Base-by-base conservation (phyloP, 2,888 invertebrate genomes). In the Netelia melanura region DNA sequence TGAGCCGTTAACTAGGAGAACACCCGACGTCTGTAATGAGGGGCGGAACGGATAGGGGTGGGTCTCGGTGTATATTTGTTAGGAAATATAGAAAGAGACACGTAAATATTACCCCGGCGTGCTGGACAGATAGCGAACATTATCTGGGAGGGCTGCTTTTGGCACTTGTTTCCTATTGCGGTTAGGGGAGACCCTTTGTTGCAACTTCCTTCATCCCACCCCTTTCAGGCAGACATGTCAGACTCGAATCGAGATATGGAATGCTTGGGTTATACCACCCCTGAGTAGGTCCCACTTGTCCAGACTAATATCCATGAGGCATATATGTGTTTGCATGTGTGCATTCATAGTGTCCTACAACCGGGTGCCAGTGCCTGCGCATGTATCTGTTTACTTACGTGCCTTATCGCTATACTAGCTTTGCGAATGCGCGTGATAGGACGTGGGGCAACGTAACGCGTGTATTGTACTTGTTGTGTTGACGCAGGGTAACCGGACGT, bases 121-220 rank as follows among this genome's bases (percentile, higher is more conserved):
- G 6, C 54, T 30, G 54, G 23, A 72, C 52, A 77, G 43, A 38
- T 58, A 44, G 71, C 61, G 76, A 56, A 77, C 30, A 79, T 78
- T 86, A 87, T 86, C 79, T 70, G 56, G 38, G 58, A 77, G 64
- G 52, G 56, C 65, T 65, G 68, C 65, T 72, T 79, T 61, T 64
- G 78, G 61, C 58, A 71, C 58, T 77, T 81, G 81, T 86, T 86
- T 86, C 82, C 81, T 44, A 25, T 87, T 85, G 82, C 86, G 87
- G 84, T 85, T 76, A 82, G 56, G 64, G 80, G 72, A 70, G 70
- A 54, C 86, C 86, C 84, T 86, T 86, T 87, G 87, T 86, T 84
- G 80, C 81, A 74, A 17, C 21, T 54, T 3, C 64, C 58, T 84
- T 84, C 86, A 86, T 83, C 72, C 79, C 84, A 70, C 75, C 76